Evolutionary conservation across 2,888 invertebrate genomes (phyloP), one percentile per base, ranked within the genome.

Genomic region (Encarsia formosa): DNA sequence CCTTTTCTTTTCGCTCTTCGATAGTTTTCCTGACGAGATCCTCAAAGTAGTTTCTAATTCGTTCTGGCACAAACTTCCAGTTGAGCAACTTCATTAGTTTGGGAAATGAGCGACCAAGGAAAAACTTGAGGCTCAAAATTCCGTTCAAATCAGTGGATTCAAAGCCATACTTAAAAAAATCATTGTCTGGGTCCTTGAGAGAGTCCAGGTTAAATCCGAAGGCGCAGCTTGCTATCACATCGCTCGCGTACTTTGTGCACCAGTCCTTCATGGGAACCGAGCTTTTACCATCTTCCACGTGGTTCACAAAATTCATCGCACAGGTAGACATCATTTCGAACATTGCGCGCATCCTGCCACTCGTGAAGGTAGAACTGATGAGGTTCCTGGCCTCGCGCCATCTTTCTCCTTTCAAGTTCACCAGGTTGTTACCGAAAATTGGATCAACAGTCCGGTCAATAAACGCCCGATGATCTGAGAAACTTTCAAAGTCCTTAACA

Each of bases 281-380:
- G 34, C 15, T 15, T 15, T 3, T 15, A 3, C 16, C 16, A 15
- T 34, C 16, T 18, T 34, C 15, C 4, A 34, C 16, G 34, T 34
- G 8, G 8, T 77, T 68, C 24, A 79, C 75, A 0, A 78, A 73
- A 24, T 57, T 54, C 6, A 50, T 41, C n/a, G 53, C 57, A 31
- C 68, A 69, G 9, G 66, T 67, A 4, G 52, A 56, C 4, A 66
- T 57, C 40, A 65, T 49, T 43, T 62, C 54, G 41, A 62, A 70
- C 77, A 81, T 79, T 3, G 65, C 59, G 37, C 76, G 76, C 78
- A 81, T 79, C 65, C 81, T 81, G 47, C 79, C 78, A 6, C 77
- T 71, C 0, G 81, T 81, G 65, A 81, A 81, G 0, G 79, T 77
- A 1, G 81, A 81, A 23, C 77, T 78, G 19, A 81, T 59, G 0